phyloP scores from a whole-genome alignment of 2,797 vertebrate species.

The Pagetopsis macropterus region DNA sequence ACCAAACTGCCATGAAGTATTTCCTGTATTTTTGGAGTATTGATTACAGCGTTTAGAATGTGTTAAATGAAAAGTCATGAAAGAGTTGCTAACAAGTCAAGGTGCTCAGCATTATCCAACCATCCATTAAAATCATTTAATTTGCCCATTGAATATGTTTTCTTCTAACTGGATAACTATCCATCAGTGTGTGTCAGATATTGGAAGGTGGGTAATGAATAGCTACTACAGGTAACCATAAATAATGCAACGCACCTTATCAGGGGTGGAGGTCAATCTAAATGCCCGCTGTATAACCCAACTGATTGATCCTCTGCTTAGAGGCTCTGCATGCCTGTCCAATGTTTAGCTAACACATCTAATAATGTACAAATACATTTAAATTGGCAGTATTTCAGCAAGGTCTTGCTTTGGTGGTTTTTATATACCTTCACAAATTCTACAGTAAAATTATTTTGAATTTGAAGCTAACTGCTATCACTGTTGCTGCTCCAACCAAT shows the following conservation, averaged over 20 bases:
- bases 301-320: conserved; percentile 53
- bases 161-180: conserved; percentile 72
- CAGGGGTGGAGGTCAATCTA: conserved; percentile 49
- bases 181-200: conserved; percentile 71
- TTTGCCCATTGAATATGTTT: conserved; percentile 69
- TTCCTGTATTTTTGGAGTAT: too few relatives aligned
- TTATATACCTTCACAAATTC: neutral
- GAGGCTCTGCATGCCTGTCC: conserved; percentile 29
- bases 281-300: conserved; percentile 45
- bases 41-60: too few relatives aligned
- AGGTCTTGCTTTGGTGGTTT: neutral
- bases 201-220: conserved; percentile 76
- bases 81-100: conserved; percentile 48
- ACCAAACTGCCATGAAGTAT: too few relatives aligned
- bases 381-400: conserved; percentile 5
- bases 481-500: neutral
- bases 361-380: neutral
- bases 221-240: conserved; percentile 64
- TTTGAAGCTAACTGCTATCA: neutral
- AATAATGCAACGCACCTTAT: conserved; percentile 72
- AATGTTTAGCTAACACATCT: conserved; percentile 27
- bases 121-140: conserved; percentile 75
- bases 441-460: neutral
- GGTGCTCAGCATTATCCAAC: conserved; percentile 69
- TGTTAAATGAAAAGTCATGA: too few relatives aligned